Base-by-base conservation (phyloP, 2,113 vertebrate species). In the Aplodontia rufa region DNA sequence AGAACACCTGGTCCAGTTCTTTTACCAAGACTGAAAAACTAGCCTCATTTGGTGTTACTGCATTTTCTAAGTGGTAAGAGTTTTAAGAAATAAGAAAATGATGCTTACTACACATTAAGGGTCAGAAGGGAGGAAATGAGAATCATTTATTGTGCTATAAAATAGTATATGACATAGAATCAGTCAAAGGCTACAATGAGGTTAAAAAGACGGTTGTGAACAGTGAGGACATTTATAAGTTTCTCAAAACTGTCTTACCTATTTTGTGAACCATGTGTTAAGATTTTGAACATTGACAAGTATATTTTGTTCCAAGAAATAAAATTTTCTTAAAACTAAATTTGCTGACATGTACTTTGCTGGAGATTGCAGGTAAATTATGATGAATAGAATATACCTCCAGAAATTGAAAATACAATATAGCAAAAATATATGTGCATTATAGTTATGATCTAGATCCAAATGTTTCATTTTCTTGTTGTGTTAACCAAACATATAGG, bases 41-140 rank as follows among this genome's bases (percentile, higher is more conserved):
- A 75, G 3, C 11, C 35, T 74, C 75, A 42, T 55, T 40, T 76
- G 35, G 51, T 71, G 19, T 32, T 78, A 82, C 37, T 83, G 62
- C 83, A 19, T 10, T 69, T 51, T 71, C 16, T 58, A 92, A 83
- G 37, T 32, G n/a, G 42, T 58, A 60, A 13, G 6, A 81, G 5
- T 13, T 87, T 82, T 66, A 28, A 93, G 30, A 35, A 87, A 40
- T 40, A 83, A 94, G 22, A 76, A n/a, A 75, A 90, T 83, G 90
- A 92, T 45, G 28, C n/a, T 90, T 51, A 76, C 37, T n/a, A 42
- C 16, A 0, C 47, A 12, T 8, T 80, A 8, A 55, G 69, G 42
- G 51, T 84, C 58, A 92, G 81, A 75, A 82, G 17, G 14, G 35
- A 96, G 42, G 20, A 53, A 87, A 53, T n/a, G 0, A 69, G 28